phyloP scores from a whole-genome alignment of 2,888 invertebrate genomes.

The Polymixis lichenea region DNA sequence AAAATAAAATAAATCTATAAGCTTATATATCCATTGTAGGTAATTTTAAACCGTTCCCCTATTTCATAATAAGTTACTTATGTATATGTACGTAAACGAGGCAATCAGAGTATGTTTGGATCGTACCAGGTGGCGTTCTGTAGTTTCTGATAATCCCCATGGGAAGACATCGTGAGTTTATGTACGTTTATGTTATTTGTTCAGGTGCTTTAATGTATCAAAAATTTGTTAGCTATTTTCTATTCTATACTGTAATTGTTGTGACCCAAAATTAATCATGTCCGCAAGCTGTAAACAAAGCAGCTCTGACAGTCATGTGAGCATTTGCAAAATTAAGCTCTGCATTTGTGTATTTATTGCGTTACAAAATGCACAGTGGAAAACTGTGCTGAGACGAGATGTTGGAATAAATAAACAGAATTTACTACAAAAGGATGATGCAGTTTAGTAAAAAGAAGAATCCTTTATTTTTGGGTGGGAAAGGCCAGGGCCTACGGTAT shows the following conservation, averaged over 20 bases:
- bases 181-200: neutral
- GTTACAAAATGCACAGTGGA: conserved; percentile 8
- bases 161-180: no score
- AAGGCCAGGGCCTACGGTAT: no score
- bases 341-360: conserved; percentile 35
- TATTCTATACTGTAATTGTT: conserved; percentile 31
- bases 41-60: no score
- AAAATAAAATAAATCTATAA: no score
- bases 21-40: no score
- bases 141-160: no score
- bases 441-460: neutral
- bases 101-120: no score
- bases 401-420: conserved; percentile 8
- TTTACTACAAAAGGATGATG: neutral
- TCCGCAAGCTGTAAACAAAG: conserved; percentile 25
- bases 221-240: conserved; percentile 18
- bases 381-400: conserved; percentile 14
- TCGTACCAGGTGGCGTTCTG: no score
- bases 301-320: conserved; percentile 35
- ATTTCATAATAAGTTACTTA: neutral
- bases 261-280: conserved; percentile 40
- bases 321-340: conserved; percentile 35
- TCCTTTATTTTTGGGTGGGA: no score
- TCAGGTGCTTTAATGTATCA: neutral
- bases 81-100: no score